These are phyloP conservation scores for Alitta virens DNA, from an alignment of 2,888 invertebrate species.

Conservation along the genomic window DNA sequence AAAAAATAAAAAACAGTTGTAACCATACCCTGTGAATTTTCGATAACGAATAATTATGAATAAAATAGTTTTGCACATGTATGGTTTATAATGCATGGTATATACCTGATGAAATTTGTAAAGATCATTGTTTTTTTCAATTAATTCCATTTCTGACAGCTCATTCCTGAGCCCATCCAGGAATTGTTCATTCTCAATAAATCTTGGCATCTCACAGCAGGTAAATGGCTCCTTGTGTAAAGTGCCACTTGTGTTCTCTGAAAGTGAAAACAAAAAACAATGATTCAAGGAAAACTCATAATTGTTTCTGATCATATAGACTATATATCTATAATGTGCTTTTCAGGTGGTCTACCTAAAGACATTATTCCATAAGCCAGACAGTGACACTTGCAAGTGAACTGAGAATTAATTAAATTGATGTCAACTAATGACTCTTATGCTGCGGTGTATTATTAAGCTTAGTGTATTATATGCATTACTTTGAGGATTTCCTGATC, in stretches of 20 bases:
- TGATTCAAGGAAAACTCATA: too few relatives aligned
- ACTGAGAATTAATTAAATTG: too few relatives aligned
- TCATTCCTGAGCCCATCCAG: conserved; percentile 48
- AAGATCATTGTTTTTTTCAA: conserved; percentile 78
- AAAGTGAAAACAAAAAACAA: too few relatives aligned
- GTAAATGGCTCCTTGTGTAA: conserved; percentile 39
- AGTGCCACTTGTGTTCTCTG: not conserved
- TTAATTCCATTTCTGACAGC: conserved; percentile 61
- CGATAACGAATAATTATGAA: not conserved
- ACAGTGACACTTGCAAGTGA: too few relatives aligned
- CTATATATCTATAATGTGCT: too few relatives aligned
- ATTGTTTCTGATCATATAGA: too few relatives aligned
- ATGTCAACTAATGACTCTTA: too few relatives aligned
- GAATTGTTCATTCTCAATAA: conserved; percentile 41
- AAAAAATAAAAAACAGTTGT: not conserved
- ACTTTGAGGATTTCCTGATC: too few relatives aligned
- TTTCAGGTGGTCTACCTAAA: too few relatives aligned
- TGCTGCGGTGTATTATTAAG: too few relatives aligned
- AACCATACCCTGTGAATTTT: not conserved
- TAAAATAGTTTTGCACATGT: not conserved
- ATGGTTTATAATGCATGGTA: not conserved
- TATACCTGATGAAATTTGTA: conserved; percentile 78
- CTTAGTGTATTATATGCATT: too few relatives aligned
- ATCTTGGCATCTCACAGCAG: conserved; percentile 44
- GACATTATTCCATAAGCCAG: too few relatives aligned